Evolutionary conservation across 2,113 vertebrate species (phyloP).

Genomic region (Peromyscus leucopus): DNA sequence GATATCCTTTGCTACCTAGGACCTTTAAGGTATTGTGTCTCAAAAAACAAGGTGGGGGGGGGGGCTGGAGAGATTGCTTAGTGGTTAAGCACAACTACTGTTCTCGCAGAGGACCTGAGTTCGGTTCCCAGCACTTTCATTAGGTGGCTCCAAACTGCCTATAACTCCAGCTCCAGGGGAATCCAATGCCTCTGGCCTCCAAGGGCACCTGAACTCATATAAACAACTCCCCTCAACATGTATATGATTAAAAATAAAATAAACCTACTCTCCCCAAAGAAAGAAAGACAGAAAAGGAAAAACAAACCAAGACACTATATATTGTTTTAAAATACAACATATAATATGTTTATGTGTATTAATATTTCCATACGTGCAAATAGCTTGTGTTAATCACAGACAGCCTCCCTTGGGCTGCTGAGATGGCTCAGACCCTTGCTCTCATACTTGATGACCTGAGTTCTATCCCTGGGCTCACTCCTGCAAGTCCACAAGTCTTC

Average conservation of each 20-base stretch:
- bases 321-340: neutral
- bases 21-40: neutral
- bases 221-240: neutral
- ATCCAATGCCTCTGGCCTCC: neutral
- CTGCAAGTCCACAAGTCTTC: neutral
- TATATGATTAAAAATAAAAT: neutral
- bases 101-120: neutral
- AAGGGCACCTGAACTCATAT: neutral
- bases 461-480: neutral
- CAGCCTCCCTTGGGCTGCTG: neutral
- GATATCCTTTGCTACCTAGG: neutral
- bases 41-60: neutral
- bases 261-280: neutral
- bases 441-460: neutral
- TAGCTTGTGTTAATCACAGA: neutral
- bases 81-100: neutral
- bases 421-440: neutral
- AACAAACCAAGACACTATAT: neutral
- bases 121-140: neutral
- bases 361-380: neutral
- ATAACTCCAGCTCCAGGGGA: neutral
- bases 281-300: neutral
- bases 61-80: neutral
- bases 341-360: neutral
- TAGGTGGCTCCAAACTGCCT: neutral